phyloP scores from a whole-genome alignment of 2,113 vertebrate species.

The Pteropus alecto region DNA sequence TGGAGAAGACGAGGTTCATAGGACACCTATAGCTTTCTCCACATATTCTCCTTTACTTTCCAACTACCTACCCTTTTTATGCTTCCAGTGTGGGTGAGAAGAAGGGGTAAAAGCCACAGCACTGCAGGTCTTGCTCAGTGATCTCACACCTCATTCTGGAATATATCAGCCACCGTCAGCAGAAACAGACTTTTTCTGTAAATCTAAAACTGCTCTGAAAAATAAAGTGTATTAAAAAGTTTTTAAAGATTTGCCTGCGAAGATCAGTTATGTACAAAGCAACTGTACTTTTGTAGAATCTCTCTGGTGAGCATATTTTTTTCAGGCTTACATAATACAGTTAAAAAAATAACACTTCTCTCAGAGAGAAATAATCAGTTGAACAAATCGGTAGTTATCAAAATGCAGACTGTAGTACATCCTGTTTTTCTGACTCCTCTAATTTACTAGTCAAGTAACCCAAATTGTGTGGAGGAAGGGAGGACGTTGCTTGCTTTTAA shows the following conservation, averaged over 20 bases:
- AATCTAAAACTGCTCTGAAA: neutral
- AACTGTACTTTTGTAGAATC: constrained; percentile 34
- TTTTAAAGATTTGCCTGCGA: neutral
- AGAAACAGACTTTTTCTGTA: constrained; percentile 19
- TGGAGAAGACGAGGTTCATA: neutral
- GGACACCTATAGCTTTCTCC: neutral
- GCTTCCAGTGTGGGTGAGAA: neutral
- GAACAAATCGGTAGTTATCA: constrained; percentile 69
- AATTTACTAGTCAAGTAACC: constrained; percentile 48
- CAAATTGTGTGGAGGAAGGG: neutral
- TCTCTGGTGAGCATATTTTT: constrained; percentile 11
- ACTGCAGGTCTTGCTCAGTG: neutral
- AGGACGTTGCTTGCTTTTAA: constrained; percentile 22
- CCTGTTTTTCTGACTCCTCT: constrained; percentile 71
- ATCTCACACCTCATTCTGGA: neutral
- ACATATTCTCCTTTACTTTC: neutral
- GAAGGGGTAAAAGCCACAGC: neutral
- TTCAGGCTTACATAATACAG: constrained; percentile 49
- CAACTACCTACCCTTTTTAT: neutral
- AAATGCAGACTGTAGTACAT: constrained; percentile 61
- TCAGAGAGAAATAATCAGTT: constrained; percentile 69
- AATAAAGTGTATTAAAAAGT: neutral
- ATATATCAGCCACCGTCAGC: neutral
- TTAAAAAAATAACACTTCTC: constrained; percentile 48
- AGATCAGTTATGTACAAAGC: neutral